These are phyloP conservation scores for Gorilla gorilla DNA, from an alignment of 2,113 vertebrate genomes.

Conservation along the genomic window DNA sequence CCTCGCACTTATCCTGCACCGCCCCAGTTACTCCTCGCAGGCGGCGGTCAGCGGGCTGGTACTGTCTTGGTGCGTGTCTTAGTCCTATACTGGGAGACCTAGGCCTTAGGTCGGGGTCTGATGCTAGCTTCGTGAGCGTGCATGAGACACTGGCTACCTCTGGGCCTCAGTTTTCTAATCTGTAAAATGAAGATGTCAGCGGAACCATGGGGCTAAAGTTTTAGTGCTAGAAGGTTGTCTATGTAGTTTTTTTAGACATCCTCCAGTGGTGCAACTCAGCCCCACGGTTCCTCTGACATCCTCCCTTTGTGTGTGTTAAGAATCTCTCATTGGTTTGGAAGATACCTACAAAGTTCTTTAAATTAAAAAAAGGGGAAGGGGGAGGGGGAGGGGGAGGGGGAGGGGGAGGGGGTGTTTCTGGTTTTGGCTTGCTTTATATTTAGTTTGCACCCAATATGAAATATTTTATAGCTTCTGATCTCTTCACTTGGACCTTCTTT, in stretches of 20 bases:
- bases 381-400: no score
- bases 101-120: neutral
- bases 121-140: neutral
- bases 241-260: neutral
- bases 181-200: neutral
- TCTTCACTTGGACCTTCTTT: neutral
- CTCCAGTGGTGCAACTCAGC: neutral
- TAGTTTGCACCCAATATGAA: neutral
- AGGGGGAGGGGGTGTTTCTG: neutral
- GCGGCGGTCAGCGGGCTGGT: rapidly evolving
- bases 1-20: rapidly evolving
- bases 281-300: neutral
- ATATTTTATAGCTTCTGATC: neutral
- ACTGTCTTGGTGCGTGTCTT: neutral
- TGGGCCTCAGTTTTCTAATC: neutral
- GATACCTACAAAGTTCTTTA: neutral
- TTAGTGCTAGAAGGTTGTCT: neutral
- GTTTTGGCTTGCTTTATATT: neutral
- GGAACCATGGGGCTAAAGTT: neutral
- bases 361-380: neutral
- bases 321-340: neutral
- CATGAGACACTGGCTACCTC: neutral
- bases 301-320: neutral
- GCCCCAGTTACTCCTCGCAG: rapidly evolving
- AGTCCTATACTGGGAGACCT: neutral